Conservation (phyloP, 2,888 invertebrate species). For the Pristionchus arcanus region DNA sequence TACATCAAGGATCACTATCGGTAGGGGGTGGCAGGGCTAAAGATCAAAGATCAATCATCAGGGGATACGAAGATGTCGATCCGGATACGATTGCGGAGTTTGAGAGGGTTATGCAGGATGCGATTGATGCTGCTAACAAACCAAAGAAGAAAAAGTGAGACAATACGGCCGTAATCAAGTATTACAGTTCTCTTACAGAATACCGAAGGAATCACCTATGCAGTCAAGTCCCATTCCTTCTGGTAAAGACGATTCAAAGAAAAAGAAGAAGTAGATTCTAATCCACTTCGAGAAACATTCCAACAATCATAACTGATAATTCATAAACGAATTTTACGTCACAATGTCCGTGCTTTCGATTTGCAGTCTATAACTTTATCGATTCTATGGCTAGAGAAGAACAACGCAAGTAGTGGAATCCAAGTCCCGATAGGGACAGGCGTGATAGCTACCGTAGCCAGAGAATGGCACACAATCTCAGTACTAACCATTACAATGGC, state of each 20-base stretch:
- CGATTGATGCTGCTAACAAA: slow-evolving; percentile 18
- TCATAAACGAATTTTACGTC: slow-evolving; percentile 38
- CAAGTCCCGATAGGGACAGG: background rate
- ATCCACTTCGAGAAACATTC: background rate
- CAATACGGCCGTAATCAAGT: background rate
- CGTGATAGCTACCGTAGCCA: slow-evolving; percentile 16
- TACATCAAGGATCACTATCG: slow-evolving; percentile 53
- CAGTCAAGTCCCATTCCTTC: background rate
- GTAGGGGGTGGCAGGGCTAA: background rate
- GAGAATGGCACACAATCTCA: slow-evolving; percentile 31
- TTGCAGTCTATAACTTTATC: background rate
- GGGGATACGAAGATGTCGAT: slow-evolving; percentile 52
- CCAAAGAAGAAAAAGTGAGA: background rate
- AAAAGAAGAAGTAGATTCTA: background rate
- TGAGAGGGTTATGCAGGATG: slow-evolving; percentile 31
- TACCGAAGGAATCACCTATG: background rate
- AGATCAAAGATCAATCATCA: slow-evolving; percentile 14
- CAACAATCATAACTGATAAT: slow-evolving; percentile 37
- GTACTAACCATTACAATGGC: background rate
- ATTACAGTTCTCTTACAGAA: background rate
- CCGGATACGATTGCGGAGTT: slow-evolving; percentile 31
- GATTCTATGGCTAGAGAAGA: background rate
- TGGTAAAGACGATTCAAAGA: background rate
- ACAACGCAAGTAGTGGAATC: slow-evolving; percentile 39
- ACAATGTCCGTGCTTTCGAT: background rate